These are phyloP conservation scores for Pangasianodon gigas DNA, from an alignment of 2,113 vertebrate species.

Conservation along the genomic window DNA sequence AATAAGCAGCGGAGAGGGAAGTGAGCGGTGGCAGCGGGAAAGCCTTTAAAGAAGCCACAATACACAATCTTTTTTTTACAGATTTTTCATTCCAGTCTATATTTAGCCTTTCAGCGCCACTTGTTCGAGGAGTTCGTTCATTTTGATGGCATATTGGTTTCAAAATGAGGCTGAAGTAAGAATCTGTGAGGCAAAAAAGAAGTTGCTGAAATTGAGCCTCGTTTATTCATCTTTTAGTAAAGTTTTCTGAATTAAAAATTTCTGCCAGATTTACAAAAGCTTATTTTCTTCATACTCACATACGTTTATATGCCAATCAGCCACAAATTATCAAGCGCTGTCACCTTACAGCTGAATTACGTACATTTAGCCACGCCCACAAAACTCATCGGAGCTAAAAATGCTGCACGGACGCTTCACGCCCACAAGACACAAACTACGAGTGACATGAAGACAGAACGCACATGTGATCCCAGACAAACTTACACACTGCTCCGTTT, in stretches of 20 bases:
- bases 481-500: too few relatives aligned
- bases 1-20: conserved; percentile 32
- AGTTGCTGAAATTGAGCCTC: too few relatives aligned
- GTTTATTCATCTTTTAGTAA: rapidly evolving
- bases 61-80: background rate
- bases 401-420: background rate
- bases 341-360: background rate
- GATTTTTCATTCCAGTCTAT: background rate
- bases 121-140: background rate
- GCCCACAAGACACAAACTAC: background rate
- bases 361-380: background rate
- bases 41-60: background rate
- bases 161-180: background rate
- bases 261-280: background rate
- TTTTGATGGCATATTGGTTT: background rate
- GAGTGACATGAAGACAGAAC: background rate
- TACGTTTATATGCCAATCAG: background rate
- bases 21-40: background rate
- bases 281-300: background rate
- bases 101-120: background rate
- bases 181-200: background rate
- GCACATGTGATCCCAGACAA: background rate
- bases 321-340: background rate
- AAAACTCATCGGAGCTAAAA: background rate
- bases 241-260: background rate